These are phyloP conservation scores for Bettongia penicillata DNA, from an alignment of 2,113 vertebrate genomes.

Conservation along the genomic window DNA sequence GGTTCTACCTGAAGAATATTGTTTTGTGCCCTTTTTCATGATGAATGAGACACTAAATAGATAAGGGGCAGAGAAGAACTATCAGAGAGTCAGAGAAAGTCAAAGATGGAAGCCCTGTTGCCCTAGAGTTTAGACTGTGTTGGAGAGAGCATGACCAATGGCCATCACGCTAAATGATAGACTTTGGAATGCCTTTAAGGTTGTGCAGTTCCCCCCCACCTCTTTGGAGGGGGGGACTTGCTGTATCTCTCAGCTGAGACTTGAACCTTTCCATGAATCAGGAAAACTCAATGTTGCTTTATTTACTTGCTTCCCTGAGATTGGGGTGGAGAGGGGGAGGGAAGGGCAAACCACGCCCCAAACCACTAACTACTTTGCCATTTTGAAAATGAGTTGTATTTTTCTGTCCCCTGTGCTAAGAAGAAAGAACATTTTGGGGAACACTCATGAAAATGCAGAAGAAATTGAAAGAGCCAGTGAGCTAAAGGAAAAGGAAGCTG, in stretches of 20 bases:
- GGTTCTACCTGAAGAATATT: background rate
- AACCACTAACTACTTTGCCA: background rate
- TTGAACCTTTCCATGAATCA: background rate
- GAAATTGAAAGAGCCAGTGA: slow-evolving; percentile 93
- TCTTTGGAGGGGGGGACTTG: background rate
- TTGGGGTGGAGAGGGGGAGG: slow-evolving; percentile 27
- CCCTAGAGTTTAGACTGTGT: background rate
- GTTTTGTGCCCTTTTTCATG: background rate
- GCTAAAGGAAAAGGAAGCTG: slow-evolving; percentile 94
- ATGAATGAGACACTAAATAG: background rate
- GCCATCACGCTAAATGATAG: background rate
- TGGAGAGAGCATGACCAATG: background rate
- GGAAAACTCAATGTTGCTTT: background rate
- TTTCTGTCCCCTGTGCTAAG: slow-evolving; percentile 83
- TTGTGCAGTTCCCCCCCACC: background rate
- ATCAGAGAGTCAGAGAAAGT: background rate
- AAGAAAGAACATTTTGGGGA: slow-evolving; percentile 92
- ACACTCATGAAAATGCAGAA: slow-evolving; percentile 85
- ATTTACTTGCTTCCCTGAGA: background rate
- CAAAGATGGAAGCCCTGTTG: background rate
- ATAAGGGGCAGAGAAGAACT: background rate
- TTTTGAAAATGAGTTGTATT: slow-evolving; percentile 78
- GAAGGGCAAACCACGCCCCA: slow-evolving; percentile 39
- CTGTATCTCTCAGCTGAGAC: background rate
- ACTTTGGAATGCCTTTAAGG: background rate